Evolutionary conservation across 2,113 vertebrate genomes (phyloP), one percentile per base, ranked within the genome.

Genomic region (Serilophus lunatus): DNA sequence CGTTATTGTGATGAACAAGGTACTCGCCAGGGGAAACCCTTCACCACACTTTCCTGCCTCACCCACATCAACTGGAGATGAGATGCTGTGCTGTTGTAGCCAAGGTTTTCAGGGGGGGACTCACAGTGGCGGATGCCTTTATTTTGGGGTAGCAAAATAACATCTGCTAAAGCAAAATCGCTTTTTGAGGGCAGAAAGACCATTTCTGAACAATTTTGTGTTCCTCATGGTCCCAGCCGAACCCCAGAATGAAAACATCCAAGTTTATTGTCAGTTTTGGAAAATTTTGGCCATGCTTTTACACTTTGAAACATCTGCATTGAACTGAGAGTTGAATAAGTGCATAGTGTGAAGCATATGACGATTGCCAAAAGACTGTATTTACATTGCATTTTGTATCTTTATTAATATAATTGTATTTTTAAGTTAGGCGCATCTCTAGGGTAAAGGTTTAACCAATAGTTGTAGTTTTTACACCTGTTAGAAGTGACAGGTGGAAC

Each of bases 351-450:
- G 69, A 88, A 92, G 77, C n/a, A 54, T 31, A 54, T 18, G 56
- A 53, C 8, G 23, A 26, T 33, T 79, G 82, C 47, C 54, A 90
- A 86, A 82, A 83, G 38, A 33, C 5, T 74, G 42, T 94, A 88
- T 86, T 90, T 90, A 88, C 28, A 25, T 89, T 65, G 38, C 17
- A 71, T 88, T 90, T 94, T 1, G 0, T 87, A 87, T 54, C 60
- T 96, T 83, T 96, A 79, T 94, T 88, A 91, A 83, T 75, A 83
- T 91, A 87, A 83, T 29, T 78, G 80, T 91, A 81, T 86, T 94
- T 93, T 13, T 94, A 92, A 80, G 77, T 96, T 96, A 97, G 79
- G 69, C 15, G 0, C 49, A 71, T 44, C 56, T 78, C 88, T 94
- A 90, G 42, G 56, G 77, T 82, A 77, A 90, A 88, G 57, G 17